These are phyloP conservation scores for Porites lobata DNA, from an alignment of 92 coral and sea anemone genomes.

Conservation along the genomic window DNA sequence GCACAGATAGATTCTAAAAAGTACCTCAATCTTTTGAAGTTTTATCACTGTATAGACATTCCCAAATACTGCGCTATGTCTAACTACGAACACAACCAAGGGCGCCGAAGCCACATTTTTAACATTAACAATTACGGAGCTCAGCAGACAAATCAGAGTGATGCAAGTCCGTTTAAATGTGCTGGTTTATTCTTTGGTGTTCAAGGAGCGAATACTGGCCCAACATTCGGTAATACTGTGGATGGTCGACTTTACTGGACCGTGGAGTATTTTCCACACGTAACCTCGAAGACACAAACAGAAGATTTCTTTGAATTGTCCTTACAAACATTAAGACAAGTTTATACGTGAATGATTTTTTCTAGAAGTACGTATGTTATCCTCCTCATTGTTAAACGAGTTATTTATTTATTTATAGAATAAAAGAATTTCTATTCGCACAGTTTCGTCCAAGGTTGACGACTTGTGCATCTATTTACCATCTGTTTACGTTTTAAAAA, in stretches of 20 bases:
- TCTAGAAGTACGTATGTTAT: no score
- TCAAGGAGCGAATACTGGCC: conserved; percentile 56
- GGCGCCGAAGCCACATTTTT: conserved; percentile 37
- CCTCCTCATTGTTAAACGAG: no score
- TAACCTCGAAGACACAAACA: conserved; percentile 64
- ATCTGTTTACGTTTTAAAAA: no score
- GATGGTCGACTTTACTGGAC: conserved; percentile 77
- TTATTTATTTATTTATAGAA: no score
- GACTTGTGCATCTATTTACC: no score
- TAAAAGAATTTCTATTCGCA: no score
- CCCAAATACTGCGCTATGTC: conserved; percentile 40
- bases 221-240: conserved; percentile 63
- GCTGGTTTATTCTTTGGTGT: conserved; percentile 46
- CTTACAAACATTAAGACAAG: conserved; percentile 43
- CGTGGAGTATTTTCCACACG: conserved; percentile 61
- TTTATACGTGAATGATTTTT: neutral
- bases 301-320: conserved; percentile 59
- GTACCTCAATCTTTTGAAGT: conserved; percentile 19
- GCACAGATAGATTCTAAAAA: conserved; percentile 41
- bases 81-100: conserved; percentile 28
- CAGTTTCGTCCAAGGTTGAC: no score
- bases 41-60: conserved; percentile 38
- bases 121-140: conserved; percentile 38
- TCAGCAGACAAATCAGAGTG: conserved; percentile 11
- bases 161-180: neutral